Evolutionary conservation across 2,888 invertebrate genomes (phyloP).

Genomic region (Dryocosmus kuriphilus): DNA sequence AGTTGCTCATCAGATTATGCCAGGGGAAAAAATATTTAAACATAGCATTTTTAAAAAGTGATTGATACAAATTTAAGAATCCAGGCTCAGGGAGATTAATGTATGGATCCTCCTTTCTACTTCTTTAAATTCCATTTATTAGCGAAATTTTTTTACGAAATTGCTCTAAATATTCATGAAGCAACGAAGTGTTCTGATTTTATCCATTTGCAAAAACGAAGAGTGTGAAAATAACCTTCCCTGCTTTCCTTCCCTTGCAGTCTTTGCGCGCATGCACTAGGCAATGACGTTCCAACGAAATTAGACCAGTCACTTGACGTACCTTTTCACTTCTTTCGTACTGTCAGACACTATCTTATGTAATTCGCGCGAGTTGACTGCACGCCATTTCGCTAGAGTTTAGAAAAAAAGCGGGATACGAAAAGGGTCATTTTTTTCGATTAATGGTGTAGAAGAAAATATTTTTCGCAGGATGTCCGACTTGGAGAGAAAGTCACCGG

Average conservation of each 20-base stretch:
- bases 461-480: constrained; percentile 68
- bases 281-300: constrained; percentile 61
- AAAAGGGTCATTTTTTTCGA: background rate
- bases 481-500: constrained; percentile 57
- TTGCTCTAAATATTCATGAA: constrained; percentile 23
- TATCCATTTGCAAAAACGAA: constrained; percentile 35
- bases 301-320: constrained; percentile 68
- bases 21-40: too few relatives aligned
- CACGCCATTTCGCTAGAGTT: background rate
- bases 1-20: too few relatives aligned
- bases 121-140: background rate
- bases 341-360: constrained; percentile 53
- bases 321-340: constrained; percentile 55
- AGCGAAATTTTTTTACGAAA: background rate
- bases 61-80: background rate
- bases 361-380: constrained; percentile 47
- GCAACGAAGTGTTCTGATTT: constrained; percentile 9
- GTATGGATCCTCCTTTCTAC: background rate
- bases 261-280: constrained; percentile 45
- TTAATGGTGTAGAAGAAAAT: constrained; percentile 9
- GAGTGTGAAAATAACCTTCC: constrained; percentile 38
- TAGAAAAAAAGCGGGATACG: background rate
- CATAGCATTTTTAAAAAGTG: too few relatives aligned
- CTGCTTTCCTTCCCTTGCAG: constrained; percentile 20
- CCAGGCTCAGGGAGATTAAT: background rate